A percentile compares a stretch with the other conserved stretches of the same genome.
These are phyloP conservation scores for Mactromeris polynyma DNA, from an alignment of 2,888 invertebrate genomes.

Conservation along the genomic window DNA sequence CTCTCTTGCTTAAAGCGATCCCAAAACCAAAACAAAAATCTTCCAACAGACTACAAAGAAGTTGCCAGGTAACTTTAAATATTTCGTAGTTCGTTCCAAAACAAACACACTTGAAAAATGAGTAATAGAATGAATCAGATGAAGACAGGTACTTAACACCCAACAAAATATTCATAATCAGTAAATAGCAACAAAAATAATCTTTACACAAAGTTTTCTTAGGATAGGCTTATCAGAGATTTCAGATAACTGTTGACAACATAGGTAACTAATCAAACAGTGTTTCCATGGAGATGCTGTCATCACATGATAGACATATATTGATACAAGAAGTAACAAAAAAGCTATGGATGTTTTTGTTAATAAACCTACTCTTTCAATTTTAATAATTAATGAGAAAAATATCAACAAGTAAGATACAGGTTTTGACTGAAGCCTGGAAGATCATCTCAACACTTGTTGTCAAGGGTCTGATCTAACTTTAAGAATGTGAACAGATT, in stretches of 20 bases:
- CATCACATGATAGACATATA: neutral
- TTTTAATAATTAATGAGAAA: neutral
- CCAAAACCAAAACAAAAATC: too few species aligned
- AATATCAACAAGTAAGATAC: neutral
- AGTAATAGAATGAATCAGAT: neutral
- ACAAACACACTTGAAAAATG: neutral
- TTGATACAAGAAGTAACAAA: neutral
- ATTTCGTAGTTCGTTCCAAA: neutral
- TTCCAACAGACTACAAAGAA: too few species aligned
- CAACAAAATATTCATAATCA: neutral
- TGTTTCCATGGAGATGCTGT: neutral
- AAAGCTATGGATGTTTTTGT: too few species aligned
- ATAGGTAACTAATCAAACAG: neutral
- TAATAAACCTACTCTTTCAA: too few species aligned
- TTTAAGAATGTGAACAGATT: too few species aligned
- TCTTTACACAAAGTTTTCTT: neutral
- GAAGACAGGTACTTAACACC: neutral
- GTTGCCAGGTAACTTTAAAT: neutral
- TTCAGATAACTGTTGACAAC: neutral
- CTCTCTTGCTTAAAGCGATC: too few species aligned
- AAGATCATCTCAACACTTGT: neutral
- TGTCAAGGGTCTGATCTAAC: neutral
- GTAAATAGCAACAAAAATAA: neutral
- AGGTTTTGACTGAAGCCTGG: neutral
- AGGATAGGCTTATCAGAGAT: neutral